Evolutionary conservation across 2,113 vertebrate species (phyloP).

Genomic region (Leucoraja erinaceus): DNA sequence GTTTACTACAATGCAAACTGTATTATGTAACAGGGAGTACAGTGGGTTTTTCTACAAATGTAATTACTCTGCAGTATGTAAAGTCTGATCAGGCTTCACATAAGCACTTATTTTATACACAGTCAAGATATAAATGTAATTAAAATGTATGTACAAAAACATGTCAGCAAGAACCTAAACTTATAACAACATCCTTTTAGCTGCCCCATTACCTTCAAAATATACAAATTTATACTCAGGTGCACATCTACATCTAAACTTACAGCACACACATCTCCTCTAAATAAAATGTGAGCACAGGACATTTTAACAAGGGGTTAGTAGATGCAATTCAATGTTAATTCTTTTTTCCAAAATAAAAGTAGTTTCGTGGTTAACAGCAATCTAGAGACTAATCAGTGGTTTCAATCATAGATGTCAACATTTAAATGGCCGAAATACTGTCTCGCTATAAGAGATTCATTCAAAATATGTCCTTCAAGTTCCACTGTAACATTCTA

Average conservation of each 20-base stretch:
- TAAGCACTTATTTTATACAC: constrained; percentile 37
- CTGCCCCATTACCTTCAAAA: constrained; percentile 38
- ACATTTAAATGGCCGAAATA: constrained; percentile 23
- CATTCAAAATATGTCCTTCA: not conserved
- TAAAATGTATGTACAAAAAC: constrained; percentile 39
- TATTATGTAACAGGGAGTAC: constrained; percentile 37
- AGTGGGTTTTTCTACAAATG: constrained; percentile 36
- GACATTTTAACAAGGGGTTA: constrained; percentile 38
- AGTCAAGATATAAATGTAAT: constrained; percentile 38
- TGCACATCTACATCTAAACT: constrained; percentile 37
- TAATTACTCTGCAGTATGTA: constrained; percentile 31
- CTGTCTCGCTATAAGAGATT: constrained; percentile 2
- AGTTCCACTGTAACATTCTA: constrained; percentile 3
- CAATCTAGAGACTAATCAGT: constrained; percentile 22
- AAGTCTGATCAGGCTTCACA: constrained; percentile 37
- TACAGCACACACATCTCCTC: constrained; percentile 19
- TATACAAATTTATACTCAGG: constrained; percentile 38
- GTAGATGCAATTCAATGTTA: constrained; percentile 32
- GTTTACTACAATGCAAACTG: constrained; percentile 38
- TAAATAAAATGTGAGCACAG: constrained; percentile 37
- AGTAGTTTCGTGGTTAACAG: constrained; percentile 20
- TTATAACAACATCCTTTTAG: constrained; percentile 38
- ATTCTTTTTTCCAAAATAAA: not conserved
- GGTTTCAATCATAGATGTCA: constrained; percentile 35
- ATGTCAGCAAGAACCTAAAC: constrained; percentile 37